phyloP scores from a whole-genome alignment of 37 sponge, comb jelly and placozoan genomes.

The Chondrosia reniformis region DNA sequence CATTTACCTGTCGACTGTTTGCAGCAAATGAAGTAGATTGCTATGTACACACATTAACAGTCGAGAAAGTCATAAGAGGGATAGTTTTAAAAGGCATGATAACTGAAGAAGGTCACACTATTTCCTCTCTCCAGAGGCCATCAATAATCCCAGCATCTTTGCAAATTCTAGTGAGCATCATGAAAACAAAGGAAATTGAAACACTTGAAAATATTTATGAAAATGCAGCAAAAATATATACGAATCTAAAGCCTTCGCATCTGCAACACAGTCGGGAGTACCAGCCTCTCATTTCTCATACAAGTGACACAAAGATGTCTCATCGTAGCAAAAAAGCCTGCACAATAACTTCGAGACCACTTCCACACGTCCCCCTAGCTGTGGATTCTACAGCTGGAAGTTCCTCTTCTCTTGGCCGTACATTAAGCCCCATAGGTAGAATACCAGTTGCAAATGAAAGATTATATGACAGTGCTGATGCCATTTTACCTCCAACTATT shows the following conservation, averaged over 20 bases:
- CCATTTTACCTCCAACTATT: too few species aligned
- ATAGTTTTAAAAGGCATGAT: neutral
- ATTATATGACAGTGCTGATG: too few species aligned
- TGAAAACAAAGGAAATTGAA: neutral
- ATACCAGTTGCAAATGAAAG: too few species aligned
- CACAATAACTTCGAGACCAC: too few species aligned
- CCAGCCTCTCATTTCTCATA: too few species aligned
- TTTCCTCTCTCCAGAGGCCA: neutral
- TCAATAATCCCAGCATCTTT: neutral
- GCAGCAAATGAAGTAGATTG: neutral
- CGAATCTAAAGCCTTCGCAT: neutral
- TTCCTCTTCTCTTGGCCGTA: too few species aligned
- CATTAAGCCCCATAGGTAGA: too few species aligned
- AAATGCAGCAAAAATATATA: neutral
- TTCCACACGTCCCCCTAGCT: too few species aligned
- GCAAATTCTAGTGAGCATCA: neutral
- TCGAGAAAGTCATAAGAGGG: neutral
- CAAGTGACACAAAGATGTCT: too few species aligned
- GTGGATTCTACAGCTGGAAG: too few species aligned
- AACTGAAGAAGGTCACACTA: neutral
- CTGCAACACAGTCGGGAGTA: too few species aligned
- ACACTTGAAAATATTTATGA: conserved; percentile 1
- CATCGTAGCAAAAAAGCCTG: too few species aligned
- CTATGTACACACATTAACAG: neutral
- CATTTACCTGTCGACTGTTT: neutral